Conservation (phyloP, 2,797 vertebrate genomes). For the Smutsia temminckii region DNA sequence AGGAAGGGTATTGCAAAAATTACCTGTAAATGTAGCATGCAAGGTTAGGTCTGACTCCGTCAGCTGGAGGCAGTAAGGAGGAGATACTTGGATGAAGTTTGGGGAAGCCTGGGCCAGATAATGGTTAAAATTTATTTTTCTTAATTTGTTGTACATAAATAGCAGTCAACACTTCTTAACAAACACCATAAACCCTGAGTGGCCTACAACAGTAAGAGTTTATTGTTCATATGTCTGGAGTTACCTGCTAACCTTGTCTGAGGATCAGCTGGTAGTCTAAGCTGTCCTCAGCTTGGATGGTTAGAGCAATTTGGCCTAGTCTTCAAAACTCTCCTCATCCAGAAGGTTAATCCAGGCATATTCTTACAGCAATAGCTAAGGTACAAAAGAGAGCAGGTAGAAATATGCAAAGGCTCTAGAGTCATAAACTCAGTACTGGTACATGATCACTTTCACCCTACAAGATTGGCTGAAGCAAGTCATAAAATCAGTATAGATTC, state of each 20-base stretch:
- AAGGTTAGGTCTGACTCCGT: neutral
- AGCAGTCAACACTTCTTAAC: neutral
- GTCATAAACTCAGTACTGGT: neutral
- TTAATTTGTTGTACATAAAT: neutral
- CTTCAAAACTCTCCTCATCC: neutral
- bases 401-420: neutral
- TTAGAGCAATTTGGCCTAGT: neutral
- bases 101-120: neutral
- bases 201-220: neutral
- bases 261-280: neutral
- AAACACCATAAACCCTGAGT: neutral
- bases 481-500: neutral
- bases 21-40: neutral
- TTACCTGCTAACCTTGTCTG: constrained; percentile 18
- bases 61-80: neutral
- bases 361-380: neutral
- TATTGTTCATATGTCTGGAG: neutral
- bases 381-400: neutral
- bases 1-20: neutral
- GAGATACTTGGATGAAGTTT: neutral
- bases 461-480: neutral
- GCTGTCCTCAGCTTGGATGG: neutral
- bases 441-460: neutral
- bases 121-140: neutral
- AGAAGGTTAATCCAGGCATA: neutral